phyloP scores from a whole-genome alignment of 2,888 invertebrate genomes.

The Netelia melanura region DNA sequence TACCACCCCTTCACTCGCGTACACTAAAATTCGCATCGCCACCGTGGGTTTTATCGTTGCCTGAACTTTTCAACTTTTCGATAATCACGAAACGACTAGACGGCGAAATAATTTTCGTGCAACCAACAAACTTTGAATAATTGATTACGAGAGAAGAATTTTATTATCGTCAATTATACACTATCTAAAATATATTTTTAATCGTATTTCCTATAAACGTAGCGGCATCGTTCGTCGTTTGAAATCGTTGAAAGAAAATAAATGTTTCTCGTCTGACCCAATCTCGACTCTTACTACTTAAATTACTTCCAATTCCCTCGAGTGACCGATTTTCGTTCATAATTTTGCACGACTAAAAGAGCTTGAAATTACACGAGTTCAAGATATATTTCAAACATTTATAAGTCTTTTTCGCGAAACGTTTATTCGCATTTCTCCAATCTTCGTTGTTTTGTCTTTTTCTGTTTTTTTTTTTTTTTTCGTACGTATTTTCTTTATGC shows the following conservation, averaged over 20 bases:
- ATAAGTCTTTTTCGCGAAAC: no score
- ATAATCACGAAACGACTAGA: conserved; percentile 49
- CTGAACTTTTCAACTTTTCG: conserved; percentile 55
- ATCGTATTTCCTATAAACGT: background rate
- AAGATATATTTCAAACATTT: no score
- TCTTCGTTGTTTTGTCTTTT: no score
- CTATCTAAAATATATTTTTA: background rate
- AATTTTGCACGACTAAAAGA: no score
- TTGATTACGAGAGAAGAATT: background rate
- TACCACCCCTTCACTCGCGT: conserved; percentile 3
- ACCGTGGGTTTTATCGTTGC: conserved; percentile 30
- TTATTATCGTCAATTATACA: background rate
- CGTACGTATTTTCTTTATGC: background rate
- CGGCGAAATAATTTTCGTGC: conserved; percentile 42
- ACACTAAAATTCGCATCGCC: conserved; percentile 36
- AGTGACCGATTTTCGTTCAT: no score
- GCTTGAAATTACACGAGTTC: no score
- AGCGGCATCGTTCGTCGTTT: background rate
- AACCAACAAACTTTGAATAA: background rate
- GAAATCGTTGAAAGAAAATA: background rate
- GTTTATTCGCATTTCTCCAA: no score
- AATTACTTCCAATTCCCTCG: no score
- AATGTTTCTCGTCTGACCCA: background rate
- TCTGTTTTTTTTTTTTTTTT: no score
- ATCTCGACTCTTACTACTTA: no score